Percentiles rank a stretch among this genome's conserved stretches.
These are phyloP conservation scores for human DNA, from an alignment of 2,113 vertebrate genomes.

Conservation along the genomic window DNA sequence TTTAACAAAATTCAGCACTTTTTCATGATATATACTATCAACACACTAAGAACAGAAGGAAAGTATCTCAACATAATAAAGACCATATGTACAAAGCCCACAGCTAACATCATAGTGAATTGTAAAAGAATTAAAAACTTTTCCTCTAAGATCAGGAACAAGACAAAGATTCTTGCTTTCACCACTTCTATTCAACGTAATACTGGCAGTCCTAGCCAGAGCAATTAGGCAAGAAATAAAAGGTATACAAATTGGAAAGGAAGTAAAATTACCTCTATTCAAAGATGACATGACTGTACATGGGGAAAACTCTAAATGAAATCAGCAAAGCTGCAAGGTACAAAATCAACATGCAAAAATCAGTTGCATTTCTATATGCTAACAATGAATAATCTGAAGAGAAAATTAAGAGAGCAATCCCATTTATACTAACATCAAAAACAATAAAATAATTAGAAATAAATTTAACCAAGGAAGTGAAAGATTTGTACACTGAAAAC, in stretches of 20 bases:
- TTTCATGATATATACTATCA: not conserved
- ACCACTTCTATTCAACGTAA: not conserved
- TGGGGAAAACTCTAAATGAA: not conserved
- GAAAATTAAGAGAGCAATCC: not conserved
- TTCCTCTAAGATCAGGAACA: not conserved
- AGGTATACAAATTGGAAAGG: not conserved
- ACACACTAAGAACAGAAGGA: not conserved
- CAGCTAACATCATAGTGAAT: not conserved
- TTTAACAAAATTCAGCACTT: not conserved
- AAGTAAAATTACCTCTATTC: not conserved
- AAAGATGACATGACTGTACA: not conserved
- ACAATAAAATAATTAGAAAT: not conserved
- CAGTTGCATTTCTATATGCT: not conserved
- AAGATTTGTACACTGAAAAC: not conserved
- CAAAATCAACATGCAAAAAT: not conserved
- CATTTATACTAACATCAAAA: not conserved
- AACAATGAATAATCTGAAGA: not conserved
- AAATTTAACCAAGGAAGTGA: not conserved
- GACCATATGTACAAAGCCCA: not conserved
- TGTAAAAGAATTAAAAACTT: not conserved
- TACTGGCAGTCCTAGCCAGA: not conserved
- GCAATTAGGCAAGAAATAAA: not conserved
- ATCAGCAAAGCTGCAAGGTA: not conserved
- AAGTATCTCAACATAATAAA: not conserved
- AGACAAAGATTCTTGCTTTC: not conserved